Evolutionary conservation across 2,797 vertebrate genomes (phyloP).

Genomic region (Coreius guichenoti): DNA sequence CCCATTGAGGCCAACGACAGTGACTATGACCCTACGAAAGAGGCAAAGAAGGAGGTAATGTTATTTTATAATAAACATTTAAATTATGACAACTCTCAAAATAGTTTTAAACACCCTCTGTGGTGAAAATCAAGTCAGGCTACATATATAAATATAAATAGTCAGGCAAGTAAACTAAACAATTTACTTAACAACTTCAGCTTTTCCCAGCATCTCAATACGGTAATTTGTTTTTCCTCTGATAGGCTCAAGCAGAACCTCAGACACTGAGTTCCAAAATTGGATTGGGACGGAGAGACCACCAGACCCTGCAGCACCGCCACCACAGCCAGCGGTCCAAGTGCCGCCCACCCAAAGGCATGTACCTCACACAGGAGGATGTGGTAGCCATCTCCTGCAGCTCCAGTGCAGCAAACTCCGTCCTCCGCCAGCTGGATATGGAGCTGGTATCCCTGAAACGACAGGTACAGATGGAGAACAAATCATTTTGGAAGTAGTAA

Average conservation of each 20-base stretch:
- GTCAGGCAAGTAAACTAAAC: too few species aligned
- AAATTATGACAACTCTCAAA: not conserved
- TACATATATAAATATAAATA: too few species aligned
- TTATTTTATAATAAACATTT: not conserved
- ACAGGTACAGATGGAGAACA: conserved; percentile 81
- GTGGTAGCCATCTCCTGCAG: conserved; percentile 96
- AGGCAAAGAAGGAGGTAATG: conserved; percentile 94
- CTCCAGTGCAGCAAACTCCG: conserved; percentile 90
- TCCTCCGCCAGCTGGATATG: conserved; percentile 96
- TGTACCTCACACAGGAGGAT: conserved; percentile 97
- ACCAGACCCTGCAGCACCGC: conserved; percentile 94
- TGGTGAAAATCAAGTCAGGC: too few species aligned
- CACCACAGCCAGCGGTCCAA: conserved; percentile 95
- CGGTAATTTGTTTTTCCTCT: not conserved
- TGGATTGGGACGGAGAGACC: conserved; percentile 90
- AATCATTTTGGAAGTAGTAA: not conserved
- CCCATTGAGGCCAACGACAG: conserved; percentile 92
- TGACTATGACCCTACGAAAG: conserved; percentile 97
- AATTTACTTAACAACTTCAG: too few species aligned
- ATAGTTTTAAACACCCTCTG: not conserved
- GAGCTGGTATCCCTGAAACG: conserved; percentile 97
- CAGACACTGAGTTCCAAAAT: conserved; percentile 86
- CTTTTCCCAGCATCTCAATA: too few species aligned
- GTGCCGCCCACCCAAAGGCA: conserved; percentile 96
- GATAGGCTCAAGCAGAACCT: conserved; percentile 82